These are phyloP conservation scores for Sander vitreus DNA, from an alignment of 2,113 vertebrate species.

Conservation along the genomic window DNA sequence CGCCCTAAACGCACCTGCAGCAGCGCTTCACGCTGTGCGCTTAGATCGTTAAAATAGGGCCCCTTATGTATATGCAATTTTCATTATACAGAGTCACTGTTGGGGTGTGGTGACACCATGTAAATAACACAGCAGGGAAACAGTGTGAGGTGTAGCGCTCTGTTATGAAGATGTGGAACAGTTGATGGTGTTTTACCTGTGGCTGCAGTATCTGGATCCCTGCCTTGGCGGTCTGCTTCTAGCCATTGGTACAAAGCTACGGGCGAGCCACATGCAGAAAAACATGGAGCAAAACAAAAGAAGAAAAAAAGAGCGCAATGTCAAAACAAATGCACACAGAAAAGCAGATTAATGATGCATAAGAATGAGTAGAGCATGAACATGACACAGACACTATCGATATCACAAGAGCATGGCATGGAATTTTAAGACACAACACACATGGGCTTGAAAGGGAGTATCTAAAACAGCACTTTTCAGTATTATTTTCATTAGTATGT, in stretches of 20 bases:
- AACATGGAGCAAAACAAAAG: constrained; percentile 78
- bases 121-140: too few relatives aligned
- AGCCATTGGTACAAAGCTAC: constrained; percentile 97
- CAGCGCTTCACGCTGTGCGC: too few relatives aligned
- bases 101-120: too few relatives aligned
- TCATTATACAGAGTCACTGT: too few relatives aligned
- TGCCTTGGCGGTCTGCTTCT: constrained; percentile 93
- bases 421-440: constrained; percentile 28
- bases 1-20: too few relatives aligned
- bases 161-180: not conserved
- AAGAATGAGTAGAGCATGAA: constrained; percentile 54
- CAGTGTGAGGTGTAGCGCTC: not conserved
- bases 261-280: constrained; percentile 85
- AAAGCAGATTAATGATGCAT: constrained; percentile 63
- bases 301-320: constrained; percentile 50
- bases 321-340: constrained; percentile 64
- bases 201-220: constrained; percentile 87
- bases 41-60: too few relatives aligned
- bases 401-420: constrained; percentile 29
- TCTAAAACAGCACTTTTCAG: not conserved
- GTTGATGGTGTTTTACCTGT: constrained; percentile 86
- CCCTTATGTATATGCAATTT: too few relatives aligned
- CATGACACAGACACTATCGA: constrained; percentile 11
- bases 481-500: not conserved
- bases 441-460: not conserved